Base-by-base conservation (phyloP, 2,797 vertebrate species). In the Myotis findleyi region DNA sequence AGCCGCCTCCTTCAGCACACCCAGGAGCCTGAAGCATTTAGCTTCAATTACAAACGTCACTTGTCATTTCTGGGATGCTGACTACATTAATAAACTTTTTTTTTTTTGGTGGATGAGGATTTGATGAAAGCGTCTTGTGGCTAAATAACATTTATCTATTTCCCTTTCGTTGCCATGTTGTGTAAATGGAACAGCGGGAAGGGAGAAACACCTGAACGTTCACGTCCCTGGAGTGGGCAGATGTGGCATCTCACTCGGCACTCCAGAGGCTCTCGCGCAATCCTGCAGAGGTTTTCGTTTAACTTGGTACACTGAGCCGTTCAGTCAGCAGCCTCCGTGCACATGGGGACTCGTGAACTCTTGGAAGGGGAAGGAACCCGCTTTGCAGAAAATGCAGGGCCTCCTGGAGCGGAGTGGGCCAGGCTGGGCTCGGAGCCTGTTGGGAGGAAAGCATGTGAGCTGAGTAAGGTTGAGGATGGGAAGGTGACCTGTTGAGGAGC, bases 161-260 rank as follows among this genome's bases (percentile, higher is more conserved):
- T 94, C n/a, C 57, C 16, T 71, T 93, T 76, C 44, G 18, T 79
- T 59, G 16, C 51, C 47, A 9, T 25, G 25, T 76, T 51, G 57
- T 72, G 11, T 75, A 87, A 69, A 68, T 3, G 0, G 7, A 53
- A 12, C 0, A 23, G 55, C 27, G 1, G 3, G 23, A 93, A 96
- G 95, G 95, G 93, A 96, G 95, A 96, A 97, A 96, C 97, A 97
- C 97, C 97, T 98, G 97, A 97, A 96, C 91, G 96, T 97, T 71
- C 95, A 93, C 94, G 95, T 89, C 96, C 97, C 91, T 59, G 80
- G 93, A 97, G 97, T 93, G 82, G 93, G 96, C 91, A 96, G 95
- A 95, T 94, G 92, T 75, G 84, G 96, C 83, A 82, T 96, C 96
- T 97, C 90, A 79, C 91, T 96, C 77, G 53, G 91, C 76, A 80